Evolutionary conservation across 2,797 vertebrate genomes (phyloP).

Genomic region (Alouatta caraya): DNA sequence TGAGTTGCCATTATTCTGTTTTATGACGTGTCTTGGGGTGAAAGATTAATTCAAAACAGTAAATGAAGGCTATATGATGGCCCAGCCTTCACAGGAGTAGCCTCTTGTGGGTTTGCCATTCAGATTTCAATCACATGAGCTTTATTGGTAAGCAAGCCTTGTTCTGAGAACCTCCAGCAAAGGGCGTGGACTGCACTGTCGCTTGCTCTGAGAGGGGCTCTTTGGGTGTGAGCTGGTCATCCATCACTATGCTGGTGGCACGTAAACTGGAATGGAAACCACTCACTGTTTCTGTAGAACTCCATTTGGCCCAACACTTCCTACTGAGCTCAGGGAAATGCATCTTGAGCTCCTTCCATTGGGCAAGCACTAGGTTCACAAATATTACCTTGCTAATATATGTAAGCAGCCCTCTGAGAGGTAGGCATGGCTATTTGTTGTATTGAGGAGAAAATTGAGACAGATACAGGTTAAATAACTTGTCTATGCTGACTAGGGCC

Average conservation of each 20-base stretch:
- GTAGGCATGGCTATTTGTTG: background rate
- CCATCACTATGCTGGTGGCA: rapidly evolving
- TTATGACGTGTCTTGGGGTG: slow-evolving; percentile 44
- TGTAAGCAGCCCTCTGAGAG: background rate
- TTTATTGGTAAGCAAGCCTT: background rate
- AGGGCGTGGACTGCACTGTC: background rate
- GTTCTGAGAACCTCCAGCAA: background rate
- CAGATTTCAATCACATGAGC: background rate
- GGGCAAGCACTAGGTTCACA: background rate
- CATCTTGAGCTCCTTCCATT: background rate
- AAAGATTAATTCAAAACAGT: slow-evolving; percentile 53
- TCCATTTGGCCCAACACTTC: background rate
- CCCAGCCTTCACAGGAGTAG: background rate
- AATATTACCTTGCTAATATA: background rate
- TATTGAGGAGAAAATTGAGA: background rate
- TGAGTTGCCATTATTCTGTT: slow-evolving; percentile 31
- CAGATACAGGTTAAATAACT: background rate
- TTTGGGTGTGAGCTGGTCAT: background rate
- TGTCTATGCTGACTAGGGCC: background rate
- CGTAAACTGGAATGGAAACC: background rate
- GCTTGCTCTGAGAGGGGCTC: background rate
- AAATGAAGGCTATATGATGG: background rate
- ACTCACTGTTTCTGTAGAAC: background rate
- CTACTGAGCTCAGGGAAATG: background rate
- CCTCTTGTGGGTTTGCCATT: background rate